Percentiles rank a stretch among this genome's conserved stretches.
These are phyloP conservation scores for Andrena cerasifolii DNA, from an alignment of 1,140 invertebrate species.

Conservation along the genomic window DNA sequence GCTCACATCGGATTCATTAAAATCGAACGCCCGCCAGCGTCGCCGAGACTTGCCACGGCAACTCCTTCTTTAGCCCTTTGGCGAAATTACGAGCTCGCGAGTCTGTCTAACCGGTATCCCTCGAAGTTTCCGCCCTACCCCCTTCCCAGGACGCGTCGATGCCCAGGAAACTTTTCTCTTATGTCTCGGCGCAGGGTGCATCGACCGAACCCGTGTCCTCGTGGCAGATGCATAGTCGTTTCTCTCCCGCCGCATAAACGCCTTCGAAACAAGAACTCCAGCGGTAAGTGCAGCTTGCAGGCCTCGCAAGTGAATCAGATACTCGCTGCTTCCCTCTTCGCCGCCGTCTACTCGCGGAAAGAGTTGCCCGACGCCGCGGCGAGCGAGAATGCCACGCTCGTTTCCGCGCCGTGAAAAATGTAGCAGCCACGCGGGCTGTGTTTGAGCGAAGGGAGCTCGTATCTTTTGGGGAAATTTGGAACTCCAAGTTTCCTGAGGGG, in stretches of 20 bases:
- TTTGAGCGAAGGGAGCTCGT: no score
- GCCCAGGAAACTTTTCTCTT: conserved; percentile 52
- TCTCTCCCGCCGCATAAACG: conserved; percentile 24
- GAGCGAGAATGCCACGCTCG: no score
- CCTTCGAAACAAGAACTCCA: background rate
- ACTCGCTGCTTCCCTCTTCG: conserved; percentile 7
- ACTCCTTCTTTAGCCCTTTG: no score
- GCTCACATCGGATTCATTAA: conserved; percentile 9
- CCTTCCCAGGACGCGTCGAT: background rate
- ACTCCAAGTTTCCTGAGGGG: no score
- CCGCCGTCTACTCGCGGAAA: background rate
- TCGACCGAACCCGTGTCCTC: background rate
- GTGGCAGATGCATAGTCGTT: background rate
- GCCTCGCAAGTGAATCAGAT: conserved; percentile 50
- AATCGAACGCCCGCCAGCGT: conserved; percentile 20
- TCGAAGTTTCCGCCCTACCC: background rate
- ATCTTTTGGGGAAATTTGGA: no score
- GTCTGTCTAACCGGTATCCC: background rate
- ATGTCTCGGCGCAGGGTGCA: background rate
- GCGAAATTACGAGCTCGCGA: background rate
- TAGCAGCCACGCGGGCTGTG: no score
- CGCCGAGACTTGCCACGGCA: background rate
- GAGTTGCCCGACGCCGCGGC: conserved; percentile 6
- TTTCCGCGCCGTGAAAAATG: no score
- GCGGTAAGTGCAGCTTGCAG: conserved; percentile 46